Evolutionary conservation across 1,140 invertebrate genomes (phyloP), one percentile per base, ranked within the genome.

Genomic region (Andrena cerasifolii): DNA sequence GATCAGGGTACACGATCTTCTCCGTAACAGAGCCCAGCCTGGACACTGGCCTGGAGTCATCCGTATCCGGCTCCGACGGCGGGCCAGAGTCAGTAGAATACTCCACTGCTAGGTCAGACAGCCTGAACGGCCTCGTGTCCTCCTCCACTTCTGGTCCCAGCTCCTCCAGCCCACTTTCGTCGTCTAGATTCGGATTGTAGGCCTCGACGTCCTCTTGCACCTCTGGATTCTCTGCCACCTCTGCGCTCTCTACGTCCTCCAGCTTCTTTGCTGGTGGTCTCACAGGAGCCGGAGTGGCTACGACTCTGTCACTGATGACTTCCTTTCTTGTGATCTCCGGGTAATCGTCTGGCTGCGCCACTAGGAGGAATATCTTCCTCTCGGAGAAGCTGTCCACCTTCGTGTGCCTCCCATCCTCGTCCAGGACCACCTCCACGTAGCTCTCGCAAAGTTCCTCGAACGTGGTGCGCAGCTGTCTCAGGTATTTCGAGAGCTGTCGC

Each of bases 311-410:
- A n/a, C 73, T 67, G 18, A 70, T 73, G 8, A 59, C 21, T 51
- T 90, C 89, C 45, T 89, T 90, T 40, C 87, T 87, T 26, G 88
- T 90, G 12, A 94, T 91, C 71, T 94, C 94, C 0, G 93, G 91
- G 67, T 94, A 93, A 40, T 95, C 94, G 61, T 96, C 95, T 2
- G 94, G 93, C 74, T 95, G 94, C 0, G 95, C 94, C 3, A 95
- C 93, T 5, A 96, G 85, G 43, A 96, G 93, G 68, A 95, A 95
- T 2, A 96, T 93, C 8, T 95, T 94, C 66, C 94, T 93, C 67
- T 95, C 93, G 0, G 93, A 91, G 75, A 95, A 94, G 28, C 87
- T 89, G 75, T 96, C 95, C 0, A 94, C 91, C 10, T 92, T 91
- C 0, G 93, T 93, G 53, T 94, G 93, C 6, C 90, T 92, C 0